Base-by-base conservation (phyloP, 2,888 invertebrate species). In the Celastrina argiolus region DNA sequence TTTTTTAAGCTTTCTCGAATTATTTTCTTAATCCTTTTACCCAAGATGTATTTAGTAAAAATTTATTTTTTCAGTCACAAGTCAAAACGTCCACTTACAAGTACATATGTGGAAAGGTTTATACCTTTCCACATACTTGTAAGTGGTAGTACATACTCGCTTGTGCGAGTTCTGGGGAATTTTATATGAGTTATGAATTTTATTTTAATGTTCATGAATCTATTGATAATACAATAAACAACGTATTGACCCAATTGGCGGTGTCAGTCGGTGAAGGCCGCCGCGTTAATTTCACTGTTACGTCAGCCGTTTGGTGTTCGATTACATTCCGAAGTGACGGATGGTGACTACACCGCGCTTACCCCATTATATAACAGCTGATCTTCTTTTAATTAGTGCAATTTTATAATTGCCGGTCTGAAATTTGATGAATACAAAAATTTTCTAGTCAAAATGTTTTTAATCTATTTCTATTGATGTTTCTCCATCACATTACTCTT, bases 241-340 rank as follows among this genome's bases (percentile, higher is more conserved):
- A 59, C 18, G 10, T 39, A 61, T 61, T 39, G 39, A 39, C 61
- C 61, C 14, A 22, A 61, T 36, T 61, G 14, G 36, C 18, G 36
- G 36, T 39, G 61, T 61, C 61, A 61, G 61, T 61, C 61, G 61
- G 61, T 61, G 61, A 61, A 61, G 61, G 61, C 61, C 61, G 61
- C 31, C 10, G 14, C 61, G 34, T 39, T 39, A 61, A 61, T 61
- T 61, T 61, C 61, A 39, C 61, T 39, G 61, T 61, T 61, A 61
- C 36, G 39, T 61, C 39, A 39, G 18, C 7, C 16, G 51, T 22
- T 5, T 12, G 31, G 16, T 36, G 31, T 16, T 31, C 59, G 34
- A 34, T 34, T n/a, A 34, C 59, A 59, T 31, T 26, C 51, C 51
- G 22, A 22, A 22, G 3, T 41, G 41, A 41, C 5, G 51, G 26